phyloP scores from a whole-genome alignment of 2,888 invertebrate species.

The Andrena chrysosceles region DNA sequence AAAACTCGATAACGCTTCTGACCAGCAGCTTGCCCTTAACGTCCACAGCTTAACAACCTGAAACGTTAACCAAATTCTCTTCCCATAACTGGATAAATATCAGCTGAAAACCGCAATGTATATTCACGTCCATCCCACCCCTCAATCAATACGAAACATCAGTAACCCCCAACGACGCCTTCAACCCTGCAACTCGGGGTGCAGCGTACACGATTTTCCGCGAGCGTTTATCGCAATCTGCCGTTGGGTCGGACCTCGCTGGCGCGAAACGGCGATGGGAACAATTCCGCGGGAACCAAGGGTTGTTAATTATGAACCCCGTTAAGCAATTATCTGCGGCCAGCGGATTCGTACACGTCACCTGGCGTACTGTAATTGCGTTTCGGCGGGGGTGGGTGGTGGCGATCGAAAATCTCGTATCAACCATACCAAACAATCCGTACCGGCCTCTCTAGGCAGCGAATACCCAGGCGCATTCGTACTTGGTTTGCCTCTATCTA shows the following conservation, averaged over 20 bases:
- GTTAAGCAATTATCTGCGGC: slow-evolving; percentile 29
- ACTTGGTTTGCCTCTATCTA: slow-evolving; percentile 18
- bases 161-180: neutral
- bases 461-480: slow-evolving; percentile 12
- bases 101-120: no score
- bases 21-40: no score
- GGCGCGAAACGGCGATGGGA: slow-evolving; percentile 15
- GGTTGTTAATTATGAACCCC: slow-evolving; percentile 26
- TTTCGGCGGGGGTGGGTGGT: neutral
- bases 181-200: neutral
- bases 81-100: no score
- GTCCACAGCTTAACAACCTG: no score
- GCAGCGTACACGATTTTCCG: neutral
- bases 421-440: neutral
- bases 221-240: neutral
- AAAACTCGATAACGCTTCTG: no score
- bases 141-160: neutral
- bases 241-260: neutral
- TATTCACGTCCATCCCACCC: no score
- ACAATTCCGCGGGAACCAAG: slow-evolving; percentile 10
- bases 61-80: no score
- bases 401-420: neutral
- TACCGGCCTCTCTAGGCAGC: slow-evolving; percentile 13
- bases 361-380: slow-evolving; percentile 7
- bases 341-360: slow-evolving; percentile 24